Evolutionary conservation across 2,113 vertebrate genomes (phyloP).

Genomic region (Gallinago media): DNA sequence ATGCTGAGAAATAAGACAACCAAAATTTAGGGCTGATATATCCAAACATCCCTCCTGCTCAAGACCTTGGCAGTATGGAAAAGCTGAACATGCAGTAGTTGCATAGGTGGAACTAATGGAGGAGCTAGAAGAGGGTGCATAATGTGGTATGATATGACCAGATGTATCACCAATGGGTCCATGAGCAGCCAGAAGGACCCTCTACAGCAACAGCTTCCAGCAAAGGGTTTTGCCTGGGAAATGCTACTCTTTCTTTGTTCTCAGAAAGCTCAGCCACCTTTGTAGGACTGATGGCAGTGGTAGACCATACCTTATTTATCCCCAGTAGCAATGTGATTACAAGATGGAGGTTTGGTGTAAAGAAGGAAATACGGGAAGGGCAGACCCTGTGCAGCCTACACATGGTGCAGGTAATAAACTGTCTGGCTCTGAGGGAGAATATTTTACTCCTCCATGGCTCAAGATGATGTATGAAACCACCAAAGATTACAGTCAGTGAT

Average conservation of each 20-base stretch:
- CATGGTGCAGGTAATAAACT: not conserved
- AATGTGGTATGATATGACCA: not conserved
- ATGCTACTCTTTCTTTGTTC: not conserved
- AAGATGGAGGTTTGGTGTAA: not conserved
- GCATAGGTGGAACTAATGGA: not conserved
- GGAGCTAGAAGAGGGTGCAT: not conserved
- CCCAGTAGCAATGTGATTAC: not conserved
- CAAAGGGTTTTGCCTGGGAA: not conserved
- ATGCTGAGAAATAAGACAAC: not conserved
- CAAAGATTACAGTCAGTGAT: slow-evolving; percentile 6
- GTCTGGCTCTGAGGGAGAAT: not conserved
- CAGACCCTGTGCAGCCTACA: not conserved
- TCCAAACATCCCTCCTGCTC: not conserved
- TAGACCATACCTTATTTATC: not conserved
- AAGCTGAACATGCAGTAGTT: not conserved
- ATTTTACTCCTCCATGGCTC: not conserved
- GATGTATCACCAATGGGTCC: not conserved
- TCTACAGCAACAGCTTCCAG: not conserved
- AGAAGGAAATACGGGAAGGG: not conserved
- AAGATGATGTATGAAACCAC: slow-evolving; percentile 29
- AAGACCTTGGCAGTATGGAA: not conserved
- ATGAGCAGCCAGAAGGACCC: not conserved
- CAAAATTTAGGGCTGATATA: not conserved
- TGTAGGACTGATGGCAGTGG: not conserved
- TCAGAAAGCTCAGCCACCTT: not conserved